phyloP scores from a whole-genome alignment of 2,888 invertebrate species.

The Molanna angustata region DNA sequence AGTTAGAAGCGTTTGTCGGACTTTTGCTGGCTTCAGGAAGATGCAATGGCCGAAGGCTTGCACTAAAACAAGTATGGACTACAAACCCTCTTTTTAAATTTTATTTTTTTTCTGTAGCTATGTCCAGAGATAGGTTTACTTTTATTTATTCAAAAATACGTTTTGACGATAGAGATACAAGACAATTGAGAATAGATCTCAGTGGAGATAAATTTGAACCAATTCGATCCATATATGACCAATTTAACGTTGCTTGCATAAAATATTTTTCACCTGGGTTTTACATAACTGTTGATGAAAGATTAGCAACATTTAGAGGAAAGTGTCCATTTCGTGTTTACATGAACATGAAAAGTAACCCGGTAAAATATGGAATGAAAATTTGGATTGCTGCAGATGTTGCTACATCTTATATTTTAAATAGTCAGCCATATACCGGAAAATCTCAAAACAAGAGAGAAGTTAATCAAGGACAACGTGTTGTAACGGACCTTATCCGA shows the following conservation, averaged over 20 bases:
- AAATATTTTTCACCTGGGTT: constrained; percentile 15
- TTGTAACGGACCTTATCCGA: constrained; percentile 18
- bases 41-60: no score
- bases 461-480: constrained; percentile 18
- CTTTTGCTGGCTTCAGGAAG: no score
- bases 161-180: constrained; percentile 14
- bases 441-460: constrained; percentile 18
- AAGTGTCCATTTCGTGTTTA: constrained; percentile 28
- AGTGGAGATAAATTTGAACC: constrained; percentile 8
- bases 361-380: constrained; percentile 23
- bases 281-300: constrained; percentile 24
- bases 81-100: no score
- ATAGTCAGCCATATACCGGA: constrained; percentile 16
- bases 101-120: constrained; percentile 21
- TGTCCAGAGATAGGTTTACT: constrained; percentile 21
- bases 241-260: constrained; percentile 1
- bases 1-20: no score
- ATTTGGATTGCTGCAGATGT: constrained; percentile 19
- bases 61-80: no score
- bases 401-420: constrained; percentile 16
- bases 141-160: constrained; percentile 16
- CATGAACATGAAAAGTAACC: constrained; percentile 30
- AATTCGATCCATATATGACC: constrained; percentile 6
- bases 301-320: constrained; percentile 19
- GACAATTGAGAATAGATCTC: constrained; percentile 5